Conservation (phyloP, 2,797 vertebrate species). For the Alcedo atthis region DNA sequence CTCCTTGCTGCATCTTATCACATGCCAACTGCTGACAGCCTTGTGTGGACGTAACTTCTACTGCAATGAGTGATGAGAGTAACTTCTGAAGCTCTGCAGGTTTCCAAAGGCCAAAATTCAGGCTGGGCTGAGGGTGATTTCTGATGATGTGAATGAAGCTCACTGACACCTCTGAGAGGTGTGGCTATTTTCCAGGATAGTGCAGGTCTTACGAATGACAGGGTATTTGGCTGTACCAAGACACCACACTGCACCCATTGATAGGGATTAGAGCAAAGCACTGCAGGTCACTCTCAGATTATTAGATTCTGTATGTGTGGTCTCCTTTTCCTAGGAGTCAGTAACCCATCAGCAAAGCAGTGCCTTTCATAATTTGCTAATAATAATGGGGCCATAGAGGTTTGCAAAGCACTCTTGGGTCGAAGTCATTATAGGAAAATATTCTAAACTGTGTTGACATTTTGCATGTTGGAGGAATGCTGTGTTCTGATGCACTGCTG, state of each 20-base stretch:
- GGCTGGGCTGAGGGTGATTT: neutral
- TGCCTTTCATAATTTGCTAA: neutral
- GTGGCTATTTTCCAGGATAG: neutral
- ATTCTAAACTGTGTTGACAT: neutral
- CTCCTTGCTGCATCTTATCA: conserved; percentile 9
- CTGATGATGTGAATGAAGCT: neutral
- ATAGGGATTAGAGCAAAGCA: neutral
- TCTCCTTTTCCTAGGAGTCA: neutral
- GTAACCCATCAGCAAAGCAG: neutral
- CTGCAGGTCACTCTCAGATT: neutral
- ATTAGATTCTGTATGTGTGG: neutral
- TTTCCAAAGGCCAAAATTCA: neutral
- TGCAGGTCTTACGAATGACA: neutral
- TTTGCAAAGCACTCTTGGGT: neutral
- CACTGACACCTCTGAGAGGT: neutral
- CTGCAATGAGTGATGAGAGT: neutral
- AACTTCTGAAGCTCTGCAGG: neutral
- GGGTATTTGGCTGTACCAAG: neutral
- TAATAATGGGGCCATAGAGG: neutral
- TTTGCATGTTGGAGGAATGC: neutral
- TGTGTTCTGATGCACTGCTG: neutral
- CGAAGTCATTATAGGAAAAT: neutral
- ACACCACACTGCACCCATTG: fast-evolving
- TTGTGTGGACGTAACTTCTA: neutral
- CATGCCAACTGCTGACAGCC: neutral